Evolutionary conservation across 2,113 vertebrate species (phyloP).

Genomic region (Callorhinus ursinus): DNA sequence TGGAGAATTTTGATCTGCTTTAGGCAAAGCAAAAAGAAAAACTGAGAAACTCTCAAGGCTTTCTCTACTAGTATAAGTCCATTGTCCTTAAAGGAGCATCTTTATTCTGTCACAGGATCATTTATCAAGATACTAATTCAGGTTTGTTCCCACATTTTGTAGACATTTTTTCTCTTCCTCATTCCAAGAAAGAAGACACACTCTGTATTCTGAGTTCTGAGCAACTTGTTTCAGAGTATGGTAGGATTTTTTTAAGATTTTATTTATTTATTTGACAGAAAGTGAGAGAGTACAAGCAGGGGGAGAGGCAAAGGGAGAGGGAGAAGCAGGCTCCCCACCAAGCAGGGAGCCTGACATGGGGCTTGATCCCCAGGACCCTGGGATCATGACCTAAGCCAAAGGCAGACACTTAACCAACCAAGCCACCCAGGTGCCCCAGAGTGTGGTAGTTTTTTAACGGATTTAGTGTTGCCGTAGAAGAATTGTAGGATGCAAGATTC

Average conservation of each 20-base stretch:
- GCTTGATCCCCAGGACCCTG: too few relatives aligned
- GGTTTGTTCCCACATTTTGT: neutral
- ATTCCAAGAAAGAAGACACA: conserved; percentile 5
- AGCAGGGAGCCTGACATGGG: too few relatives aligned
- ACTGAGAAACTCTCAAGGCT: neutral
- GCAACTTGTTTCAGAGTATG: neutral
- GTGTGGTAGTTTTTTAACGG: neutral
- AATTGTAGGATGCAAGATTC: neutral
- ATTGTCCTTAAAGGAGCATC: neutral
- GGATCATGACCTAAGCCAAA: too few relatives aligned
- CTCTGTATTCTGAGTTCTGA: neutral
- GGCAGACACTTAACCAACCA: too few relatives aligned
- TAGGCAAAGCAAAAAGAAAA: neutral
- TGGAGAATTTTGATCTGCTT: neutral
- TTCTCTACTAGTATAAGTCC: neutral
- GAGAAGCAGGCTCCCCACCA: too few relatives aligned
- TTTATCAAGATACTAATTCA: conserved; percentile 15
- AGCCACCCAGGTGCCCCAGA: neutral
- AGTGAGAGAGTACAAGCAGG: too few relatives aligned
- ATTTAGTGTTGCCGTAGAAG: neutral
- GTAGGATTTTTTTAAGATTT: too few relatives aligned
- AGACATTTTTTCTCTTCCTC: neutral
- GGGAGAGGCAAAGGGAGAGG: too few relatives aligned
- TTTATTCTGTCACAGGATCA: neutral
- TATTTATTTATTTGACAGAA: too few relatives aligned